These are phyloP conservation scores for Fundulus diaphanus DNA, from an alignment of 2,797 vertebrate species.

Conservation along the genomic window DNA sequence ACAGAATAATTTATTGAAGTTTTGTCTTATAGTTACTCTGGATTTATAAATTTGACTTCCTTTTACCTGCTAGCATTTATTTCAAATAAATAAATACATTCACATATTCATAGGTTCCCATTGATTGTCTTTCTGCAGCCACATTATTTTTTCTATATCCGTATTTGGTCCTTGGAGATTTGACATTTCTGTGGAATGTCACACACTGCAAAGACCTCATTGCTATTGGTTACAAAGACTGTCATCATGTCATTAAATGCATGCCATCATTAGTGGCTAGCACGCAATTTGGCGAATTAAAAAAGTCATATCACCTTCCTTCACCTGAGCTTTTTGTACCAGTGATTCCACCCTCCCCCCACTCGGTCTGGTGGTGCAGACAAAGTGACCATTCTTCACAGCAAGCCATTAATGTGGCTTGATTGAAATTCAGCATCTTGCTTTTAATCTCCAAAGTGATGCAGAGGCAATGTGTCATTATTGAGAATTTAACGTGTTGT, in stretches of 20 bases:
- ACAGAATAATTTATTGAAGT: neutral
- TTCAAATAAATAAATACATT: slow-evolving; percentile 35
- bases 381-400: slow-evolving; percentile 80
- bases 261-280: slow-evolving; percentile 70
- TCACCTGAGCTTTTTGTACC: slow-evolving; percentile 66
- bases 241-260: slow-evolving; percentile 60
- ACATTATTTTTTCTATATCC: slow-evolving; percentile 43
- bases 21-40: neutral
- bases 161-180: slow-evolving; percentile 54
- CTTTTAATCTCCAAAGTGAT: slow-evolving; percentile 88
- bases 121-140: slow-evolving; percentile 33
- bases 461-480: slow-evolving; percentile 81
- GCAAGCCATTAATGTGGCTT: slow-evolving; percentile 78
- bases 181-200: slow-evolving; percentile 56
- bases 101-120: slow-evolving; percentile 25
- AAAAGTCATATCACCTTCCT: slow-evolving; percentile 69
- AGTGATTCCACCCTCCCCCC: slow-evolving; percentile 35
- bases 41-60: slow-evolving; percentile 19
- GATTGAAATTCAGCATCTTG: slow-evolving; percentile 88
- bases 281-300: slow-evolving; percentile 76
- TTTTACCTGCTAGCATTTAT: neutral
- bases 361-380: slow-evolving; percentile 66
- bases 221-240: slow-evolving; percentile 50
- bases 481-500: slow-evolving; percentile 78
- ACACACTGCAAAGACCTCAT: slow-evolving; percentile 50